Conservation (phyloP, 2,888 invertebrate genomes). For the Amiota minor region DNA sequence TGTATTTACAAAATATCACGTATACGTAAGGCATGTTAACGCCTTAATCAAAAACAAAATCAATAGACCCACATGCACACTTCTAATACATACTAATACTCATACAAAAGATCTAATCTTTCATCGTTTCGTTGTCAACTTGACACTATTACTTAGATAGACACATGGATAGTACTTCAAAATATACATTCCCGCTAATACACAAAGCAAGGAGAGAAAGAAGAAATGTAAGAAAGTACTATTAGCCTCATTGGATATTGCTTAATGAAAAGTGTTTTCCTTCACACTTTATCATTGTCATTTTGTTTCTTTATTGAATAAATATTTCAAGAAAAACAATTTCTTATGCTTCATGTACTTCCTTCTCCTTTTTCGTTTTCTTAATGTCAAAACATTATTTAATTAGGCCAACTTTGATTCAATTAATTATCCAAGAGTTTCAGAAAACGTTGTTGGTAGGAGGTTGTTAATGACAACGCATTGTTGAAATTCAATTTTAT, state of each 20-base stretch:
- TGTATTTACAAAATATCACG: not conserved
- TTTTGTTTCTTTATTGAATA: not conserved
- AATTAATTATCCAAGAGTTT: conserved; percentile 30
- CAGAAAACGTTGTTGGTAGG: no score
- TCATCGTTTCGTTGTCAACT: conserved; percentile 3
- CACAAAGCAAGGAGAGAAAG: no score
- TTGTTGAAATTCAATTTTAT: no score
- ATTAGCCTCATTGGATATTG: conserved; percentile 12
- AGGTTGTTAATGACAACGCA: no score
- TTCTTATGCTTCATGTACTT: not conserved
- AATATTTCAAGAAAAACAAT: conserved; percentile 11
- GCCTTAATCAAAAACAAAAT: not conserved
- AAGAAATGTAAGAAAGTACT: not conserved
- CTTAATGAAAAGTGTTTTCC: conserved; percentile 1
- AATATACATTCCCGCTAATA: no score
- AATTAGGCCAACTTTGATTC: conserved; percentile 39
- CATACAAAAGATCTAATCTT: conserved; percentile 11
- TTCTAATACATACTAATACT: not conserved
- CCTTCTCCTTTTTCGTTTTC: not conserved
- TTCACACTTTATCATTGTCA: conserved; percentile 24
- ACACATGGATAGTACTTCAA: no score
- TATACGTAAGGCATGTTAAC: no score
- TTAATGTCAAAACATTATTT: conserved; percentile 29
- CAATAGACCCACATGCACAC: not conserved
- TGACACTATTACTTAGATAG: not conserved